Evolutionary conservation across 2,888 invertebrate species (phyloP), one percentile per base, ranked within the genome.

Genomic region (Mechanitis messenoides): DNA sequence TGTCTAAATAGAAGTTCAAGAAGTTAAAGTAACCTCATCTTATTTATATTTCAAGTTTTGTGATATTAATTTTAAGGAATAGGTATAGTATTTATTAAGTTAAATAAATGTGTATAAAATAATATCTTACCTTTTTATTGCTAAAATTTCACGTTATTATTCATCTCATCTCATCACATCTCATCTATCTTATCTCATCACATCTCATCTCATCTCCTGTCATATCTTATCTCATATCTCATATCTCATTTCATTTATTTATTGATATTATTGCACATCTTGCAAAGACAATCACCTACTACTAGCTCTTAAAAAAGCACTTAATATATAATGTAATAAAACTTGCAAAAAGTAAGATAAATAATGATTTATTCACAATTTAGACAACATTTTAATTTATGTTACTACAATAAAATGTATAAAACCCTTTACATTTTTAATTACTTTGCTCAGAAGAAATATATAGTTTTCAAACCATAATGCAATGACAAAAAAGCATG

Each of bases 41-140:
- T 4, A 50, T 50, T 50, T n/a, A 20, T 62, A 61, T 59, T 47
- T 59, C 53, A 59, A 57, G 67, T 47, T 66, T 71, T 78, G 80
- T 81, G 79, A 80, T 80, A 77, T 74, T 78, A 78, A 66, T 63
- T 65, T 62, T 75, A 76, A 65, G 42, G n/a, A 35, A 55, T 6
- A 12, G 11, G 38, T 38, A 42, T 11, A 55, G 55, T 35, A 12
- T 12, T 38, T 9, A 11, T 55, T 20, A 55, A 61, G 58, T 46
- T 42, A 42, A 55, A 11, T 38, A 55, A 42, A 42, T 1, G 3
- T 9, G 11, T 35, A 35, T 35, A 5, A 3, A 35, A 35, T 5
- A 5, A 35, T 35, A 35, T 5, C 1, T 35, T 35, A 35, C 35
- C 6, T 35, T 5, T 35, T 35, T 35, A 35, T 35, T 5, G 2